These are phyloP conservation scores for Scaptodrosophila latifasciaeformis DNA, from an alignment of 2,888 invertebrate genomes.

Conservation along the genomic window DNA sequence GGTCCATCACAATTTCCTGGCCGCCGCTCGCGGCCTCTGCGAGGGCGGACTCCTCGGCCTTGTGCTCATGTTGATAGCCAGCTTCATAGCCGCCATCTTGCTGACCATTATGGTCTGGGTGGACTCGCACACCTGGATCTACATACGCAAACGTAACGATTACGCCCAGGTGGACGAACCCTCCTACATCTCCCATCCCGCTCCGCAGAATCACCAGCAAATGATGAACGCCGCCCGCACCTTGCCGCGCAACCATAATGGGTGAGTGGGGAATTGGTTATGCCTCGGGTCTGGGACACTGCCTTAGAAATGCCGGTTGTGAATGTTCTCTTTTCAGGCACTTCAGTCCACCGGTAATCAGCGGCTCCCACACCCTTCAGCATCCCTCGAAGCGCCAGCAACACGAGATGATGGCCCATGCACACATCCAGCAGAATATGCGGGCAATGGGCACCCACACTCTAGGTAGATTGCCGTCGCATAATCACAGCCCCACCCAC, in stretches of 20 bases:
- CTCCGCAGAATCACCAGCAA: slow-evolving; percentile 76
- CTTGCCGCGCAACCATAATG: slow-evolving; percentile 75
- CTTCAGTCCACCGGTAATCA: slow-evolving; percentile 75
- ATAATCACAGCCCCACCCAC: slow-evolving; percentile 79
- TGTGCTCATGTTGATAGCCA: slow-evolving; percentile 89
- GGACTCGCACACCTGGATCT: slow-evolving; percentile 97
- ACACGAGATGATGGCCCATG: slow-evolving; percentile 76
- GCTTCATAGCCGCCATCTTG: slow-evolving; percentile 89
- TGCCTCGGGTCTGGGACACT: slow-evolving; percentile 3
- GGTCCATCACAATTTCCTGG: slow-evolving; percentile 88
- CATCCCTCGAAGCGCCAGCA: slow-evolving; percentile 75
- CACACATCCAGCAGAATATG: slow-evolving; percentile 76
- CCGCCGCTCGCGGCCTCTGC: slow-evolving; percentile 87
- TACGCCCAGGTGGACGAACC: slow-evolving; percentile 90
- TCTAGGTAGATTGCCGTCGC: slow-evolving; percentile 80
- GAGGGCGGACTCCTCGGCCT: slow-evolving; percentile 88
- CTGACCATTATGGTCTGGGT: slow-evolving; percentile 95
- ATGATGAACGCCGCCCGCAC: slow-evolving; percentile 76
- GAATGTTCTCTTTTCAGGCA: slow-evolving; percentile 60
- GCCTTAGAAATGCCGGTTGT: slow-evolving; percentile 4
- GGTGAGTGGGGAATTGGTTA: slow-evolving; percentile 66
- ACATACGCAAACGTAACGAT: slow-evolving; percentile 90
- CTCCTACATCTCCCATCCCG: slow-evolving; percentile 76
- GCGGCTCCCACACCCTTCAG: slow-evolving; percentile 75
- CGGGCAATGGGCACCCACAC: slow-evolving; percentile 80